Conservation (phyloP, 1,140 invertebrate genomes). For the Tetramorium alpestre region DNA sequence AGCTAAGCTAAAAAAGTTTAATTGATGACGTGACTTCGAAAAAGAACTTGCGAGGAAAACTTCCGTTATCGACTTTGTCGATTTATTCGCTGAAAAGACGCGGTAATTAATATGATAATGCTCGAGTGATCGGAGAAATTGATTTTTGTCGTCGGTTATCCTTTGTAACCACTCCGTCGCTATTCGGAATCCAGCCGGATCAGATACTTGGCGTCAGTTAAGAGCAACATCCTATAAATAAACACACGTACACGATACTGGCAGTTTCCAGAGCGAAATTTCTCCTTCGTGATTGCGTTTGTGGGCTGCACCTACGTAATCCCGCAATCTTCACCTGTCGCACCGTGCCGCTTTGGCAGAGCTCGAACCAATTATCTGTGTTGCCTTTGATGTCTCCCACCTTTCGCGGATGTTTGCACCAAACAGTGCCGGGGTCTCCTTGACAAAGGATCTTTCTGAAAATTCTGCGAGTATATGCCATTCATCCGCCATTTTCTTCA, state of each 20-base stretch:
- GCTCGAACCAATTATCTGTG: slow-evolving; percentile 70
- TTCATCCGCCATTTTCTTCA: slow-evolving; percentile 61
- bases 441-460: slow-evolving; percentile 72
- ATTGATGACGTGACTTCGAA: slow-evolving; percentile 42
- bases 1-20: slow-evolving; percentile 42
- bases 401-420: slow-evolving; percentile 67
- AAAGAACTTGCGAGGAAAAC: slow-evolving; percentile 22
- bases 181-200: slow-evolving; percentile 34
- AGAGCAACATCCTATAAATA: slow-evolving; percentile 40
- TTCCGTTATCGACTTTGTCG: slow-evolving; percentile 44
- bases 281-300: slow-evolving; percentile 70
- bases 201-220: slow-evolving; percentile 8
- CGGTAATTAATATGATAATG: slow-evolving; percentile 50
- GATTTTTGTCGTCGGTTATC: slow-evolving; percentile 56
- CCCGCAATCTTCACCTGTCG: slow-evolving; percentile 72
- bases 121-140: slow-evolving; percentile 49
- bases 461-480: slow-evolving; percentile 62
- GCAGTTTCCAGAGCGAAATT: slow-evolving; percentile 57
- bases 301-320: slow-evolving; percentile 64
- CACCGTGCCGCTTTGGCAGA: slow-evolving; percentile 47
- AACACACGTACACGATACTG: not conserved
- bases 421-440: slow-evolving; percentile 57
- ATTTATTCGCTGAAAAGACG: slow-evolving; percentile 47
- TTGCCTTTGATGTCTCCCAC: slow-evolving; percentile 72
- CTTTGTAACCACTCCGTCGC: slow-evolving; percentile 37